These are phyloP conservation scores for Zosterops lateralis DNA, from an alignment of 2,113 vertebrate species.

Conservation along the genomic window DNA sequence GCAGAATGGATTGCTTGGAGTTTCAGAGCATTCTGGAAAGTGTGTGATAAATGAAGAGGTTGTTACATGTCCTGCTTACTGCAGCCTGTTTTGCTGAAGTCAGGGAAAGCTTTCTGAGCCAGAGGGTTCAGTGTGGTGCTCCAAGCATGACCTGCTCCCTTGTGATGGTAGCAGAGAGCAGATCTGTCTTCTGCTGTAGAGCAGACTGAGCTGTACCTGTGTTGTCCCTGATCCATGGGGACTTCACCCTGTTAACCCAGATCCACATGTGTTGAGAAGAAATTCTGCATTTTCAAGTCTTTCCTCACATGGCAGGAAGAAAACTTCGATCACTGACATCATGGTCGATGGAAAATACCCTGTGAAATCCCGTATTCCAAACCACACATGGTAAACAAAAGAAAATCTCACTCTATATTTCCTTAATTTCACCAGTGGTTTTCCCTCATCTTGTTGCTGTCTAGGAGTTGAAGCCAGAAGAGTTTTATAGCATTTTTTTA, in stretches of 20 bases:
- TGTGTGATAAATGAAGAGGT: neutral
- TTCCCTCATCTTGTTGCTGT: neutral
- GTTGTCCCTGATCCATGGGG: neutral
- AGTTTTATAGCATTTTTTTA: neutral
- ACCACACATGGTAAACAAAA: neutral
- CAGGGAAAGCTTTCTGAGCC: neutral
- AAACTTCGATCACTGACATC: neutral
- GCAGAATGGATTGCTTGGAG: neutral
- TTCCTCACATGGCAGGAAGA: neutral
- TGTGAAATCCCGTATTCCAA: neutral
- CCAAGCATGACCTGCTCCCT: neutral
- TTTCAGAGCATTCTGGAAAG: neutral
- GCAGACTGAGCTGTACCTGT: neutral
- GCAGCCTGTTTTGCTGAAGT: conserved; percentile 11
- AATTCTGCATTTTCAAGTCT: neutral
- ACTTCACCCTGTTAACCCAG: neutral
- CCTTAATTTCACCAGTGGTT: neutral
- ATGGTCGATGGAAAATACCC: neutral
- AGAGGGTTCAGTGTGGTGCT: neutral
- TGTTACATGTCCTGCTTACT: neutral
- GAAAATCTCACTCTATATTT: neutral
- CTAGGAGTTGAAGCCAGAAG: neutral
- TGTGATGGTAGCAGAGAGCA: neutral
- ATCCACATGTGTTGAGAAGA: fast-evolving
- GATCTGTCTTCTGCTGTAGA: neutral